Evolutionary conservation across 92 coral and sea anemone genomes (phyloP).

Genomic region (Umimayanthus kanabou): DNA sequence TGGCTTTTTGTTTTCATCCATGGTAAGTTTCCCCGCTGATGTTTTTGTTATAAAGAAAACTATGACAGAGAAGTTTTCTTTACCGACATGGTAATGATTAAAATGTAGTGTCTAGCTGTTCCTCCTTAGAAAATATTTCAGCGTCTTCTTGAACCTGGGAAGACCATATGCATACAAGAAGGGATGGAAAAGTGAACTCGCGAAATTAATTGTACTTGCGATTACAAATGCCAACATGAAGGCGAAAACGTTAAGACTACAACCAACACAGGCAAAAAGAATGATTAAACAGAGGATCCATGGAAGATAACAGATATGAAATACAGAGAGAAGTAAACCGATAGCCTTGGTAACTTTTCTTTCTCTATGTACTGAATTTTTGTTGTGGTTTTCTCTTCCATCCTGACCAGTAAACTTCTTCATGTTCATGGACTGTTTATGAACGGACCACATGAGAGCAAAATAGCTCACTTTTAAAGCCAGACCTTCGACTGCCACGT

Average conservation of each 20-base stretch:
- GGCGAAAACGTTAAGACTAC: background rate
- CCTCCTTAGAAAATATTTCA: background rate
- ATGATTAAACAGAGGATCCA: background rate
- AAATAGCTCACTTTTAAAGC: slow-evolving; percentile 18
- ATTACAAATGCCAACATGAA: background rate
- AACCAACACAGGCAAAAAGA: background rate
- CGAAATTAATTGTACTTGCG: background rate
- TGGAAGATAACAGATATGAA: slow-evolving; percentile 6
- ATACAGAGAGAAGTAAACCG: background rate
- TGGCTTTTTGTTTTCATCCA: no score
- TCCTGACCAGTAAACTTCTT: background rate
- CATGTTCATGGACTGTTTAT: background rate
- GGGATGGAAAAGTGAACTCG: slow-evolving; percentile 8
- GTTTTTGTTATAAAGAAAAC: no score
- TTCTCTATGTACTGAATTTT: background rate
- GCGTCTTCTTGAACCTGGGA: slow-evolving; percentile 15
- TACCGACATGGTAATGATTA: no score
- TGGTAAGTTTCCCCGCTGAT: no score
- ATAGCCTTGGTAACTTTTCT: background rate
- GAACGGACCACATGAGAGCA: slow-evolving; percentile 19
- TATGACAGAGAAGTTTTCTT: no score
- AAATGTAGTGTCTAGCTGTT: background rate
- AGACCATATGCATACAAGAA: slow-evolving; percentile 17
- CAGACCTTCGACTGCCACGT: background rate
- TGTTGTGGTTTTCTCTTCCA: background rate